phyloP scores from a whole-genome alignment of 2,113 vertebrate genomes.

The Cavia aperea region DNA sequence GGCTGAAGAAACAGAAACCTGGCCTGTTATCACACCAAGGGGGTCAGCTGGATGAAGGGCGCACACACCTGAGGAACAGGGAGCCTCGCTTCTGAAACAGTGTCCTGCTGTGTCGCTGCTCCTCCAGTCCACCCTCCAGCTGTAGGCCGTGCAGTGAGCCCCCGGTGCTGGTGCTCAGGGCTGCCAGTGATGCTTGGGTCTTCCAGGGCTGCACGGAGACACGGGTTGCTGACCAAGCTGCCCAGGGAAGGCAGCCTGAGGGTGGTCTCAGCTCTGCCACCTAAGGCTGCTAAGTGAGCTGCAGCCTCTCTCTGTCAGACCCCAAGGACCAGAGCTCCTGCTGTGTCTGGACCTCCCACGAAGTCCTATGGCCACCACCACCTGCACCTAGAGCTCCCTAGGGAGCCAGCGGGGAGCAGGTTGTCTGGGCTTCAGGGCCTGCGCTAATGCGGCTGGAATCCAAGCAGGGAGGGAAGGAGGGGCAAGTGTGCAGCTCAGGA shows the following conservation, averaged over 20 bases:
- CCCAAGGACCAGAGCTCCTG: neutral
- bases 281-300: too few relatives aligned
- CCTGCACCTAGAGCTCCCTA: neutral
- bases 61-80: conserved; percentile 78
- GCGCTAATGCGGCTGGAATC: neutral
- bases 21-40: neutral
- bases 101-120: conserved; percentile 76
- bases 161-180: conserved; percentile 68
- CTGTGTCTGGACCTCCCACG: neutral
- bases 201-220: conserved; percentile 72
- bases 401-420: fast-evolving
- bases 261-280: fast-evolving
- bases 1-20: fast-evolving
- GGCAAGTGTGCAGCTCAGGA: neutral
- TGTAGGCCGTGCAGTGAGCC: conserved; percentile 72
- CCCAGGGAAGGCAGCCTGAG: too few relatives aligned
- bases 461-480: neutral
- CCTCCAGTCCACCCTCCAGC: conserved; percentile 81
- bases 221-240: neutral
- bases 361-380: fast-evolving
- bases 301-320: too few relatives aligned
- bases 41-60: neutral
- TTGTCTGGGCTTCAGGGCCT: neutral
- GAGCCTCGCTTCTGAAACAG: conserved; percentile 80
- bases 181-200: conserved; percentile 70